Evolutionary conservation across 2,113 vertebrate species (phyloP), one percentile per base, ranked within the genome.

Genomic region (Equus quagga): DNA sequence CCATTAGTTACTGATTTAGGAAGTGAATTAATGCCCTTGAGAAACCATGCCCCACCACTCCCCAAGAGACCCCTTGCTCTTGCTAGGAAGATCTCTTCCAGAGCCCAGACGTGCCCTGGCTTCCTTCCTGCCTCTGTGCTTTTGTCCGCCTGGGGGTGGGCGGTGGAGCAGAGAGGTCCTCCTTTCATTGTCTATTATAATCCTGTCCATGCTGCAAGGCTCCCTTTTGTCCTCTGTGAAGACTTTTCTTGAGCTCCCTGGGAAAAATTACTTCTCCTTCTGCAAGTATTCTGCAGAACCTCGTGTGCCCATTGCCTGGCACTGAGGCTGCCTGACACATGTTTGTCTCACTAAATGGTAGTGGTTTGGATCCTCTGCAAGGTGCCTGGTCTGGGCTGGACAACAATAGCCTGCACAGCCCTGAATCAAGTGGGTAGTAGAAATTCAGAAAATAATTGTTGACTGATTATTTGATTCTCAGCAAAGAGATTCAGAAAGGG

Each of bases 391-490:
- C 26, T 80, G 87, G 76, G 17, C 44, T 62, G 21, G n/a, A 36
- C 3, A 18, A 21, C 13, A 78, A 44, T 0, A 67, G 36, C 28
- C 24, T 56, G 12, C 31, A 75, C 58, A 31, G 14, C 21, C 70
- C 62, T 13, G 6, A 36, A 36, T n/a, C 19, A 83, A 58, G 11
- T 46, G 36, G 5, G 33, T 23, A 2, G 18, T 62, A 72, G 13
- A 23, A 73, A 31, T 58, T 80, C 13, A 1, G 64, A 62, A 93
- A 65, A 41, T 18, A 17, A 21, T 64, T 67, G 36, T 24, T 79
- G 67, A 28, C 44, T 87, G 58, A 75, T 67, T 31, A 31, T 78
- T 95, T 73, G 72, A 41, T 85, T 87, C 83, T 72, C 73, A 76
- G 36, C 12, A 62, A 94, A 79, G 60, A 91, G 54, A 21, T 87